Percentiles rank a stretch among this genome's conserved stretches.
Evolutionary conservation across 2,888 invertebrate species (phyloP).

Genomic region (Machimus rusticus): DNA sequence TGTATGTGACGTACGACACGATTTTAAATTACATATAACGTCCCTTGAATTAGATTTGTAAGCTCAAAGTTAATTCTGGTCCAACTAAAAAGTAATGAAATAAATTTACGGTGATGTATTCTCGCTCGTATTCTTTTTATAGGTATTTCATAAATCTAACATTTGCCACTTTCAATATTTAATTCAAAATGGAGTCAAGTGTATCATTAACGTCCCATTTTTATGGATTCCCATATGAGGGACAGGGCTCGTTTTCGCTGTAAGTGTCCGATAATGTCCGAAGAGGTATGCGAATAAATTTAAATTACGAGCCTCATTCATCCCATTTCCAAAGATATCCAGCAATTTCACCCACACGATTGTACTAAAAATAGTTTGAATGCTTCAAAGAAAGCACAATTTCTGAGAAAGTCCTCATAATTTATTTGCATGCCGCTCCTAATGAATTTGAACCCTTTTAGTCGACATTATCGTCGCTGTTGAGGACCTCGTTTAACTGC

Average conservation of each 20-base stretch:
- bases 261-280: background rate
- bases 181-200: background rate
- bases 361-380: background rate
- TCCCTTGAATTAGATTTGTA: too few species aligned
- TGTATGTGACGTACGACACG: too few species aligned
- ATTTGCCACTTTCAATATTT: background rate
- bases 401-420: background rate
- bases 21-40: too few species aligned
- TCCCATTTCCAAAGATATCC: background rate
- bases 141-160: background rate
- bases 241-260: background rate
- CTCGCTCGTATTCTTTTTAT: background rate
- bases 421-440: background rate
- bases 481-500: background rate
- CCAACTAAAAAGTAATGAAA: background rate
- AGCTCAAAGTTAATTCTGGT: too few species aligned
- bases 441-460: constrained; percentile 19
- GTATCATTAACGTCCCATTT: background rate
- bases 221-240: background rate
- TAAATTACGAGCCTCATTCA: background rate
- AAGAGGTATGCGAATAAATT: background rate
- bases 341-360: background rate
- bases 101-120: background rate
- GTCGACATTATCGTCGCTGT: background rate
- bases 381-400: background rate